A percentile compares a stretch with the other conserved stretches of the same genome.
phyloP scores from a whole-genome alignment of 2,113 vertebrate species.

The Siniperca chuatsi region DNA sequence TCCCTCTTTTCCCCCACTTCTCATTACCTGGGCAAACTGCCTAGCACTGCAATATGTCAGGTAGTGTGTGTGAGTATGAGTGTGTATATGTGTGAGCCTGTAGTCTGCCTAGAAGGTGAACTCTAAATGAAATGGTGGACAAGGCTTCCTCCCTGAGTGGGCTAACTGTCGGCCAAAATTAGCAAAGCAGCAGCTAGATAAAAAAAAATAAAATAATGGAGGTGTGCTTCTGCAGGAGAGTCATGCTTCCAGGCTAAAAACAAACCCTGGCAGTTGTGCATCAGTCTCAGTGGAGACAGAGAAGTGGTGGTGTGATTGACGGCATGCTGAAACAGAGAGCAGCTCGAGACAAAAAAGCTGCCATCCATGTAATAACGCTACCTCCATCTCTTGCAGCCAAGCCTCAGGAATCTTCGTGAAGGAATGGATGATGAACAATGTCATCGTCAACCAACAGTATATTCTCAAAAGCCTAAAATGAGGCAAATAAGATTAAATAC shows the following conservation, averaged over 20 bases:
- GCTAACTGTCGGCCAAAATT: conserved; percentile 36
- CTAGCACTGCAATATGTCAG: conserved; percentile 66
- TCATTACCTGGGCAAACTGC: conserved; percentile 73
- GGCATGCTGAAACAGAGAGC: conserved; percentile 46
- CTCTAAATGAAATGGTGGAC: conserved; percentile 65
- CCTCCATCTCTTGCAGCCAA: conserved; percentile 27
- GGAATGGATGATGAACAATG: conserved; percentile 8
- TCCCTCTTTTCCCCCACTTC: conserved; percentile 14
- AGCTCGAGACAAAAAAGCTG: not conserved
- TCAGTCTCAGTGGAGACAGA: conserved; percentile 31
- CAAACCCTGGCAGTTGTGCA: conserved; percentile 37
- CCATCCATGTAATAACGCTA: not conserved
- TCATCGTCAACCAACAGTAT: not conserved
- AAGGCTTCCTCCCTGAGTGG: conserved; percentile 48
- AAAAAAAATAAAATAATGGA: conserved; percentile 6
- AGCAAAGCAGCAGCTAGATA: conserved; percentile 12
- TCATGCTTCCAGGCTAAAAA: conserved; percentile 52
- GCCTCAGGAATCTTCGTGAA: conserved; percentile 8
- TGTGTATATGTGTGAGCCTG: not conserved
- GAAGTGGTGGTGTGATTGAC: conserved; percentile 50
- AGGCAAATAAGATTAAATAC: conserved; percentile 1
- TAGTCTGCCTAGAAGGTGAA: conserved; percentile 57
- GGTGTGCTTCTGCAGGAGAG: conserved; percentile 43
- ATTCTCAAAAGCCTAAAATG: conserved; percentile 1
- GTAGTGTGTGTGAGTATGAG: conserved; percentile 1